Percentiles rank a stretch among this genome's conserved stretches.
These are phyloP conservation scores for Branchipolynoe longqiensis DNA, from an alignment of 2,888 invertebrate genomes.

Conservation along the genomic window DNA sequence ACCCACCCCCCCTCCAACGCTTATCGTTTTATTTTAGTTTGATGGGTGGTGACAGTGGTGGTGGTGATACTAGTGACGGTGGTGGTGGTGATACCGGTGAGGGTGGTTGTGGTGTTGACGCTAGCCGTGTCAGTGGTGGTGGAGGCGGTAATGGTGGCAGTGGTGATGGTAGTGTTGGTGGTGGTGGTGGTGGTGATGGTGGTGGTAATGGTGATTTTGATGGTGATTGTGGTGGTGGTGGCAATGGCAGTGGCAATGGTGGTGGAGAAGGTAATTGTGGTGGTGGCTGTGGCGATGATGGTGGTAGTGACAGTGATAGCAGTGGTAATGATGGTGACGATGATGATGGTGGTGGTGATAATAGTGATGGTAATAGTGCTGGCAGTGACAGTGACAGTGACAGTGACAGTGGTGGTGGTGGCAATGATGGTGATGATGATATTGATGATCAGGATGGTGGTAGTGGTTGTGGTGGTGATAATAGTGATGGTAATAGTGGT, in stretches of 20 bases:
- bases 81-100: too few relatives aligned
- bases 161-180: too few relatives aligned
- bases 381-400: conserved; percentile 61
- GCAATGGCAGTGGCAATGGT: background rate
- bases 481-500: conserved; percentile 54
- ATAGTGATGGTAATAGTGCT: conserved; percentile 63
- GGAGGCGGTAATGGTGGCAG: too few relatives aligned
- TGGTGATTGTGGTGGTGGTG: background rate
- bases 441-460: conserved; percentile 58
- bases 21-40: too few relatives aligned
- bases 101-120: too few relatives aligned
- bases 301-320: conserved; percentile 61
- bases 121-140: too few relatives aligned
- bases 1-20: too few relatives aligned
- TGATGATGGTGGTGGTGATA: conserved; percentile 59
- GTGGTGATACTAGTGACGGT: too few relatives aligned
- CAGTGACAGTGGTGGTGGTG: conserved; percentile 57
- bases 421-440: conserved; percentile 37
- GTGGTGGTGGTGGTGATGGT: too few relatives aligned
- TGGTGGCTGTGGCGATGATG: background rate
- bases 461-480: conserved; percentile 44
- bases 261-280: background rate
- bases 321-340: conserved; percentile 61
- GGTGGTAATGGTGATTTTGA: too few relatives aligned
- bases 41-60: too few relatives aligned